These are phyloP conservation scores for Apamea anceps DNA, from an alignment of 2,888 invertebrate genomes.

Conservation along the genomic window DNA sequence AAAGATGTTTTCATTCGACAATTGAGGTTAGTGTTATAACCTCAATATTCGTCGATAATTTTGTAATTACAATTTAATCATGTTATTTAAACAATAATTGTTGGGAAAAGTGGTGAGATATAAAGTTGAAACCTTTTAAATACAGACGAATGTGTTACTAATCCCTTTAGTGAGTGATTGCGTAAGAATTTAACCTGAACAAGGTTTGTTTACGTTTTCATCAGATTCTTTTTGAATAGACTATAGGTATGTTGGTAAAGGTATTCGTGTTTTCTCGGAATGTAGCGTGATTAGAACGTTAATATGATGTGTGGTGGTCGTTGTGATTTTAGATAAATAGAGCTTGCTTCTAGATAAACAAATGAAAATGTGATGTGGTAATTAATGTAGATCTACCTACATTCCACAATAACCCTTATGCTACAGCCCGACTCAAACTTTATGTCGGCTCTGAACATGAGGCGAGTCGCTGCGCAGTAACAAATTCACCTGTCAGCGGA, in stretches of 20 bases:
- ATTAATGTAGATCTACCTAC: background rate
- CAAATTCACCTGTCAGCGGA: too few relatives aligned
- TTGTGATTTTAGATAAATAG: background rate
- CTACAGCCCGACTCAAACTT: too few relatives aligned
- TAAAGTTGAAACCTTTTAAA: background rate
- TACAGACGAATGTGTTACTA: background rate
- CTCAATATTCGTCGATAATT: too few relatives aligned
- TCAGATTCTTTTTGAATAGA: background rate
- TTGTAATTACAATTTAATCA: background rate
- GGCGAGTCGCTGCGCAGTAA: too few relatives aligned
- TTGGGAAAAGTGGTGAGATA: background rate
- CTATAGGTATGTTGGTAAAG: background rate
- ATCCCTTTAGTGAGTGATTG: background rate
- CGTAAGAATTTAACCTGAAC: background rate
- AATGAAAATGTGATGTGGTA: background rate
- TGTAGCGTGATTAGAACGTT: slow-evolving; percentile 17
- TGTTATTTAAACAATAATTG: background rate
- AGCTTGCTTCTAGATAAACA: background rate
- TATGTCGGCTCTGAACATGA: too few relatives aligned
- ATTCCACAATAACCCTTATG: too few relatives aligned
- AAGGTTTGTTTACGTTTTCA: background rate
- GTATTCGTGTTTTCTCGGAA: slow-evolving; percentile 2
- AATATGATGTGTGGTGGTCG: background rate
- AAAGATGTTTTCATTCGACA: background rate
- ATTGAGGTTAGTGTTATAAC: background rate